These are phyloP conservation scores for Anguilla megastoma DNA, from an alignment of 2,797 vertebrate species.

Conservation along the genomic window DNA sequence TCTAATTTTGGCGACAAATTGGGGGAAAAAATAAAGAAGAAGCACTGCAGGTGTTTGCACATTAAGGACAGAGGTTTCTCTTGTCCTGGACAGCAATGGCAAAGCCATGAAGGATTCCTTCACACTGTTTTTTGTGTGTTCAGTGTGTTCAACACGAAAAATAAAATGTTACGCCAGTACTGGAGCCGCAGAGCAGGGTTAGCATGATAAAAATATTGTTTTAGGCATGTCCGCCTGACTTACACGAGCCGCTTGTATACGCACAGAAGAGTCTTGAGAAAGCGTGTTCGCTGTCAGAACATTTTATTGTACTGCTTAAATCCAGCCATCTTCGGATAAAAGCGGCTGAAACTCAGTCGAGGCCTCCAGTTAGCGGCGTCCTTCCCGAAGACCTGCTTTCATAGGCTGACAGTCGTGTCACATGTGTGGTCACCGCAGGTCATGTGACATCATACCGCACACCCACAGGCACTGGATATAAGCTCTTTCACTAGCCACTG, in stretches of 20 bases:
- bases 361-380: background rate
- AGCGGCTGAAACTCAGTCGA: background rate
- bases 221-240: background rate
- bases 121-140: background rate
- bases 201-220: background rate
- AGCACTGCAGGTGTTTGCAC: background rate
- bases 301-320: background rate
- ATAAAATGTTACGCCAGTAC: background rate
- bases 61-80: background rate
- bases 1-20: slow-evolving; percentile 1
- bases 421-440: background rate
- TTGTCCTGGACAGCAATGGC: background rate
- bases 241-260: background rate
- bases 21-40: background rate
- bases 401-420: background rate
- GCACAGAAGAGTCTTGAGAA: background rate
- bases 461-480: background rate
- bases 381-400: background rate
- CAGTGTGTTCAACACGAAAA: background rate
- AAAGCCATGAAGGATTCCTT: background rate
- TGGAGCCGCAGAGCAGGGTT: background rate
- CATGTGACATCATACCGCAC: background rate
- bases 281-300: background rate
- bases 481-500: background rate
- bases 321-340: background rate